These are phyloP conservation scores for Oegoconia quadripuncta DNA, from an alignment of 2,888 invertebrate species.

Conservation along the genomic window DNA sequence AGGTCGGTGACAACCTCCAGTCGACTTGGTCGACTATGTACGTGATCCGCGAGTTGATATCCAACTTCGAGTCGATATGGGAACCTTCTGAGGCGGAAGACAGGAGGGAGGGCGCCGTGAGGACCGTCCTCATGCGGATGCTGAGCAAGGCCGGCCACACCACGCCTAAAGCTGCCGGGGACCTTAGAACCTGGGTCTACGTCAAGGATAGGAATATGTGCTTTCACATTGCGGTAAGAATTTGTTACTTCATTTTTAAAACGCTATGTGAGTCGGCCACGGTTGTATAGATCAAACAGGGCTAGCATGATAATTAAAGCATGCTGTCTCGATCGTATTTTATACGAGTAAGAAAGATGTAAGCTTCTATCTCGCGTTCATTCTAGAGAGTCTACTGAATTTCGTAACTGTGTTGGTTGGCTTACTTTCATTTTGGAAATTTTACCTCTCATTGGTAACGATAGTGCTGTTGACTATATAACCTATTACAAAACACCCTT, in stretches of 20 bases:
- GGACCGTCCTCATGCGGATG: conserved; percentile 85
- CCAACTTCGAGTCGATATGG: conserved; percentile 87
- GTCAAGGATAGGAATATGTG: conserved; percentile 79
- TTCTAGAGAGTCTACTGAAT: too few relatives aligned
- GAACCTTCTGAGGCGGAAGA: conserved; percentile 87
- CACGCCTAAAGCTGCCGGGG: conserved; percentile 84
- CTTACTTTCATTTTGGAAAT: too few relatives aligned
- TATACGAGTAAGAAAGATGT: too few relatives aligned
- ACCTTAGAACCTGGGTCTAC: conserved; percentile 89
- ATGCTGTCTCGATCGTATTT: too few relatives aligned
- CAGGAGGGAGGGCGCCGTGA: conserved; percentile 86
- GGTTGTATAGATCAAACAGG: too few relatives aligned
- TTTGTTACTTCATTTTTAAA: background rate
- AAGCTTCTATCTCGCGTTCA: too few relatives aligned
- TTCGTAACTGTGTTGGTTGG: too few relatives aligned
- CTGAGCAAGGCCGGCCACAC: conserved; percentile 78
- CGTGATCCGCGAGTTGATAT: conserved; percentile 88
- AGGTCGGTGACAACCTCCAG: conserved; percentile 67
- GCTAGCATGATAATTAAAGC: too few relatives aligned
- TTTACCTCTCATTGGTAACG: too few relatives aligned
- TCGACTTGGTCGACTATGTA: conserved; percentile 82
- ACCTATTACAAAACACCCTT: too few relatives aligned
- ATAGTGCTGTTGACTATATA: too few relatives aligned
- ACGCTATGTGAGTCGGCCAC: too few relatives aligned
- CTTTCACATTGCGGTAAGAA: conserved; percentile 80